Conservation (phyloP, 1,140 invertebrate genomes). For the Plutomurus gul region DNA sequence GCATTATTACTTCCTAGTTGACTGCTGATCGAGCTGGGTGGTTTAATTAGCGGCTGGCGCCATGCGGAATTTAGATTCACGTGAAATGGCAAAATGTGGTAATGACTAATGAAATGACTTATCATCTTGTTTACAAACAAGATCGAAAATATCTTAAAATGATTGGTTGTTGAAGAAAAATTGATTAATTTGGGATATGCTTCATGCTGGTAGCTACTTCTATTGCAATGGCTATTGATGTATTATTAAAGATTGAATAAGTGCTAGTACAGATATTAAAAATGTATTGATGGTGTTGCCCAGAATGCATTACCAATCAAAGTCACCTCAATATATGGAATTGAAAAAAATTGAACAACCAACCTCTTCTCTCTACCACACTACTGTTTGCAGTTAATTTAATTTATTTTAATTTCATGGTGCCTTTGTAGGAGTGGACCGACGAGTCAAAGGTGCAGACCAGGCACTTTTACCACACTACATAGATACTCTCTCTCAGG, state of each 20-base stretch:
- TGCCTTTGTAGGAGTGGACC: not conserved
- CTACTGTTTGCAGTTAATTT: not conserved
- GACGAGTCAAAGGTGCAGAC: not conserved
- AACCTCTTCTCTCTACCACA: not conserved
- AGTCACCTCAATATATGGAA: not conserved
- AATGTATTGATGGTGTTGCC: too few relatives aligned
- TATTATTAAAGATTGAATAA: not conserved
- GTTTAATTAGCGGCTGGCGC: too few relatives aligned
- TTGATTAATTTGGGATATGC: not conserved
- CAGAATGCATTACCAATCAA: too few relatives aligned
- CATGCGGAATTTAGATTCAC: too few relatives aligned
- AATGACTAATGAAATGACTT: not conserved
- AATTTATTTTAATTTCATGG: conserved; percentile 26
- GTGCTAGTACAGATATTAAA: too few relatives aligned
- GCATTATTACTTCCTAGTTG: too few relatives aligned
- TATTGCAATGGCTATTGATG: not conserved
- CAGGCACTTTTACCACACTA: too few relatives aligned
- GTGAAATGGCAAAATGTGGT: not conserved
- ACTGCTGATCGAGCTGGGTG: too few relatives aligned
- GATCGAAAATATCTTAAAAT: not conserved
- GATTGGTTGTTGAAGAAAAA: not conserved
- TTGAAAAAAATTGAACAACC: not conserved
- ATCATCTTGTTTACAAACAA: not conserved
- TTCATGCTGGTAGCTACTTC: not conserved
- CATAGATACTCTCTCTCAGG: too few relatives aligned